Percentiles rank a stretch among this genome's conserved stretches.
Conservation (phyloP, 30 jellyfish, hydroid and myxozoan genomes). For the Cassiopea andromeda region DNA sequence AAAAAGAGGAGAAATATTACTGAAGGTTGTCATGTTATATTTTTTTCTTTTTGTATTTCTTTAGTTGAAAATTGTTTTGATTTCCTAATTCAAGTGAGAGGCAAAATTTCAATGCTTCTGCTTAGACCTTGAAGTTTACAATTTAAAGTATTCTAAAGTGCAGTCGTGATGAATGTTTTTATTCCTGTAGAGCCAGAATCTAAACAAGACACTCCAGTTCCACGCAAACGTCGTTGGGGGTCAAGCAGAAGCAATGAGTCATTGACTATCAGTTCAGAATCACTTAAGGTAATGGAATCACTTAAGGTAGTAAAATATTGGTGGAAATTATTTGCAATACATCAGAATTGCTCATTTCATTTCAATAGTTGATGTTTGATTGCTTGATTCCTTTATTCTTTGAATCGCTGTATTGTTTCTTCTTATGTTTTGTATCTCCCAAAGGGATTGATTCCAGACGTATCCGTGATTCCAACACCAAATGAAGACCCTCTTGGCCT, state of each 20-base stretch:
- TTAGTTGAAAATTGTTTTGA: not conserved
- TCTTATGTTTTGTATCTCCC: not conserved
- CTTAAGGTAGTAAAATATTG: not conserved
- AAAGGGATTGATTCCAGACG: slow-evolving; percentile 82
- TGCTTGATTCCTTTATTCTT: not conserved
- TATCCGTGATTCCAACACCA: slow-evolving; percentile 49
- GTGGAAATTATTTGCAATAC: not conserved
- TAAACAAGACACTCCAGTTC: slow-evolving; percentile 64
- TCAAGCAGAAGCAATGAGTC: slow-evolving; percentile 75
- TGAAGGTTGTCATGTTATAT: not conserved
- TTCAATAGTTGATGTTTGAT: not conserved
- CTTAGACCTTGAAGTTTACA: too few species aligned
- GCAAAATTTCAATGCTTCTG: too few species aligned
- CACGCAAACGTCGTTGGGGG: slow-evolving; percentile 94
- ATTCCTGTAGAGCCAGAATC: slow-evolving; percentile 9
- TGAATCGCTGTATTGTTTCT: not conserved
- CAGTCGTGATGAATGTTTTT: too few species aligned
- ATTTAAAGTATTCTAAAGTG: too few species aligned
- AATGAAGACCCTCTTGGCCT: slow-evolving; percentile 73
- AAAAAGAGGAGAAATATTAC: slow-evolving; percentile 47
- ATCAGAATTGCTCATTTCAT: not conserved
- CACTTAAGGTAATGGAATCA: slow-evolving; percentile 73
- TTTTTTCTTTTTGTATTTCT: not conserved
- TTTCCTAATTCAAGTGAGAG: too few species aligned
- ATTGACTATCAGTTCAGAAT: slow-evolving; percentile 77